These are phyloP conservation scores for Drosophila tsacasi DNA, from an alignment of 1,140 invertebrate genomes.

Conservation along the genomic window DNA sequence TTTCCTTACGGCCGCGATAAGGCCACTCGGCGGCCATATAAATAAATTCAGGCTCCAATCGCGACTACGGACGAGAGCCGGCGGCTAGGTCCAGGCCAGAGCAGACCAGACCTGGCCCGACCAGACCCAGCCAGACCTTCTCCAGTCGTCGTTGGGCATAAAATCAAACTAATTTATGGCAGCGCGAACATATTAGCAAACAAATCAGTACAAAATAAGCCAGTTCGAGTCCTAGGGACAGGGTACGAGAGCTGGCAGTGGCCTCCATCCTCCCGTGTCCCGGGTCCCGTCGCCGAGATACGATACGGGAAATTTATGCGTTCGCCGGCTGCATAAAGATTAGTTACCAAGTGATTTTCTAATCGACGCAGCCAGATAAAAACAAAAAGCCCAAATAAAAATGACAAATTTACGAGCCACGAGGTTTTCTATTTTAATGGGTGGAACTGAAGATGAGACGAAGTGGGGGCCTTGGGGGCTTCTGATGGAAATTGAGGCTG, in stretches of 20 bases:
- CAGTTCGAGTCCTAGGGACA: conserved; percentile 29
- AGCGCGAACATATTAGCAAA: conserved; percentile 82
- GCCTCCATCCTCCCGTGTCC: background rate
- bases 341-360: conserved; percentile 76
- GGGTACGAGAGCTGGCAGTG: conserved; percentile 4
- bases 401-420: conserved; percentile 67
- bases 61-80: conserved; percentile 30
- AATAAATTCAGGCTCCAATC: conserved; percentile 52
- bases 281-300: conserved; percentile 37
- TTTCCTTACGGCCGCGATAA: conserved; percentile 71
- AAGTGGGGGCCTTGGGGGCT: background rate
- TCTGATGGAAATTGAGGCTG: background rate
- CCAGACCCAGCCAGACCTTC: conserved; percentile 36
- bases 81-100: conserved; percentile 2
- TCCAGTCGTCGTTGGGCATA: conserved; percentile 52
- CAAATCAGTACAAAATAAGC: conserved; percentile 84
- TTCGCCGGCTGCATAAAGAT: conserved; percentile 76
- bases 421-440: background rate
- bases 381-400: conserved; percentile 77
- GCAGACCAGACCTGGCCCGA: background rate
- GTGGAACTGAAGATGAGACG: conserved; percentile 17
- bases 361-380: conserved; percentile 65
- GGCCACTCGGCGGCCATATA: conserved; percentile 46
- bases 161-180: conserved; percentile 84
- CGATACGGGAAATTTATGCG: conserved; percentile 70